These are phyloP conservation scores for Paradoxurus hermaphroditus DNA, from an alignment of 2,113 vertebrate species.

Conservation along the genomic window DNA sequence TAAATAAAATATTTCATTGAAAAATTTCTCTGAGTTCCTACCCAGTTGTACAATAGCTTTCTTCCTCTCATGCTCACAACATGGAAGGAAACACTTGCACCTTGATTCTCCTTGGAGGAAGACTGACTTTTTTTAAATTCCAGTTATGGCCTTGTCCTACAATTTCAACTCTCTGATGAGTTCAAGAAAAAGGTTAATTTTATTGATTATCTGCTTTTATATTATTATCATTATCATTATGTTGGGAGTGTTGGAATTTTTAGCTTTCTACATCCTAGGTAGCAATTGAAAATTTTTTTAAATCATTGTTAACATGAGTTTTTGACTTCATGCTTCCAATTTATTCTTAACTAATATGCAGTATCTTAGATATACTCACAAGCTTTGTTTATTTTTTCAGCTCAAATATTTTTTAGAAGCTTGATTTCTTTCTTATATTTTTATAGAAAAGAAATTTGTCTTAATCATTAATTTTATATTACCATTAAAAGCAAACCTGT, in stretches of 20 bases:
- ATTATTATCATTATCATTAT: background rate
- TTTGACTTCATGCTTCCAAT: background rate
- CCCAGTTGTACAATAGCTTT: rapidly evolving
- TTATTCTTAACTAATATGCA: background rate
- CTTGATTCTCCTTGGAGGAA: background rate
- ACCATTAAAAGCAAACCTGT: background rate
- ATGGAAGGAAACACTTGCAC: background rate
- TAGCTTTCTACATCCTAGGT: background rate
- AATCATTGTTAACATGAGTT: background rate
- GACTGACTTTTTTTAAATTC: background rate
- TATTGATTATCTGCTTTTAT: background rate
- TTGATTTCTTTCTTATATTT: background rate
- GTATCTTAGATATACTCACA: background rate
- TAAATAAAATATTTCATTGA: background rate
- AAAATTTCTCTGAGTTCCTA: background rate
- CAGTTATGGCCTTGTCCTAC: background rate
- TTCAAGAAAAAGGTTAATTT: background rate
- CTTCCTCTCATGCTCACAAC: background rate
- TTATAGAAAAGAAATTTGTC: background rate
- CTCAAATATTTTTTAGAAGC: background rate
- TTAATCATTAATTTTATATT: background rate
- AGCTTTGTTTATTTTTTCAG: background rate
- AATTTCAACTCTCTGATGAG: background rate
- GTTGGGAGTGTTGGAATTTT: background rate
- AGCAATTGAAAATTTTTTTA: background rate